Percentiles rank a stretch among this genome's conserved stretches.
Conservation (phyloP, 2,113 vertebrate species). For the Corvus hawaiiensis region DNA sequence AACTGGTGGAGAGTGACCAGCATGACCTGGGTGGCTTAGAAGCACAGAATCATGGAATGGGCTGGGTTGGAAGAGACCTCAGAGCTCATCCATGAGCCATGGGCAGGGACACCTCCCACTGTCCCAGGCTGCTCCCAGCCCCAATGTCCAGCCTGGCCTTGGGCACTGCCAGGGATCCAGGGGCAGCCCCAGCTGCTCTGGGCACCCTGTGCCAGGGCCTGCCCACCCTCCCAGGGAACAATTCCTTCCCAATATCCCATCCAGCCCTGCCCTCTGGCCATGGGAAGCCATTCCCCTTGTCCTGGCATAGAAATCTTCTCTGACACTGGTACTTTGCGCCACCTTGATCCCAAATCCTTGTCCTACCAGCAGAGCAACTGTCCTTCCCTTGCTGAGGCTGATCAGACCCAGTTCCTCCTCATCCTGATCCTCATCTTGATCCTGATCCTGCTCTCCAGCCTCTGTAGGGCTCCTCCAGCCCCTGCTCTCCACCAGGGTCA, state of each 20-base stretch:
- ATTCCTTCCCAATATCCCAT: background rate
- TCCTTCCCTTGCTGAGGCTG: background rate
- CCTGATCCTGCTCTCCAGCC: background rate
- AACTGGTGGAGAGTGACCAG: background rate
- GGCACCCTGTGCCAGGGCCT: background rate
- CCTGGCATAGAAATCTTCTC: background rate
- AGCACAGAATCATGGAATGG: background rate
- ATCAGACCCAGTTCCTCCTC: background rate
- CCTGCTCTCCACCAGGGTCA: background rate
- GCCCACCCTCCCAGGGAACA: rapidly evolving
- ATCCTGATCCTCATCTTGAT: background rate
- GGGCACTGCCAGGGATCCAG: background rate
- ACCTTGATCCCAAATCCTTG: background rate
- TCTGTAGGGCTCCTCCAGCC: background rate
- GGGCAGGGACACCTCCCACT: background rate
- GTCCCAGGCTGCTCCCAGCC: background rate
- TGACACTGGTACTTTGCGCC: background rate
- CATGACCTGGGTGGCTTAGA: background rate
- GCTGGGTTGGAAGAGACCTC: background rate
- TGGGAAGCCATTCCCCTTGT: background rate
- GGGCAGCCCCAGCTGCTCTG: background rate
- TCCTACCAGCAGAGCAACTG: background rate
- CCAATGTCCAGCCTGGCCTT: background rate
- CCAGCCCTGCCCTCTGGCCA: background rate
- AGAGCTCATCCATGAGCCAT: background rate